phyloP scores from a whole-genome alignment of 2,113 vertebrate species.

The Heterocephalus glaber region DNA sequence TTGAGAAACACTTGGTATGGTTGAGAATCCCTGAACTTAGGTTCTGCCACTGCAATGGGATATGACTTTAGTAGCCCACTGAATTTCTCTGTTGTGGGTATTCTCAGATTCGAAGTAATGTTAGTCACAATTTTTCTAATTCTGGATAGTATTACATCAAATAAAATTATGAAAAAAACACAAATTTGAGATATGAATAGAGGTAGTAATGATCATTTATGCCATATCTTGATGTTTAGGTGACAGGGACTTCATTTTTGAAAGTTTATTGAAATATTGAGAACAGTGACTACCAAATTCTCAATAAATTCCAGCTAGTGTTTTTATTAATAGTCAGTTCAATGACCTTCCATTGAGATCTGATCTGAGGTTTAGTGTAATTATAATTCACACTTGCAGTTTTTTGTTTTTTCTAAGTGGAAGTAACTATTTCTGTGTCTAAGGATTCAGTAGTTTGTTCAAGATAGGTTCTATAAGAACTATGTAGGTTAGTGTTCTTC shows the following conservation, averaged over 20 bases:
- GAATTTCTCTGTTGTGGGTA: neutral
- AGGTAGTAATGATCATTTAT: neutral
- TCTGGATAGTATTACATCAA: neutral
- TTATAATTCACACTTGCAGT: slow-evolving; percentile 9
- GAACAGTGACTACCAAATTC: neutral
- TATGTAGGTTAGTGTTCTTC: neutral
- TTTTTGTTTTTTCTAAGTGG: neutral
- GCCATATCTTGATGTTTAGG: neutral
- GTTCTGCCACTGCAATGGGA: neutral
- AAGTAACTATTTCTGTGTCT: slow-evolving; percentile 38
- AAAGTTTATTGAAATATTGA: neutral
- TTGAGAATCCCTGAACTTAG: neutral
- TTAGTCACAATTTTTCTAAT: neutral
- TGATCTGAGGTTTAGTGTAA: neutral
- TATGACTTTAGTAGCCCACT: neutral
- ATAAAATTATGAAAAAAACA: neutral
- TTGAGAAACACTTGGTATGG: neutral
- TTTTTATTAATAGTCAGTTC: neutral
- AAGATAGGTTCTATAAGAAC: slow-evolving; percentile 16
- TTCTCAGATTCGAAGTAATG: neutral
- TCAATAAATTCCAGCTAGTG: neutral
- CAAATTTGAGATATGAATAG: neutral
- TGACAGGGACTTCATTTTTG: slow-evolving; percentile 22
- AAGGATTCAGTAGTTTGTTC: neutral
- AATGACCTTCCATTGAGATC: slow-evolving; percentile 6